These are phyloP conservation scores for Smittia aterrima DNA, from an alignment of 2,888 invertebrate species.

Conservation along the genomic window DNA sequence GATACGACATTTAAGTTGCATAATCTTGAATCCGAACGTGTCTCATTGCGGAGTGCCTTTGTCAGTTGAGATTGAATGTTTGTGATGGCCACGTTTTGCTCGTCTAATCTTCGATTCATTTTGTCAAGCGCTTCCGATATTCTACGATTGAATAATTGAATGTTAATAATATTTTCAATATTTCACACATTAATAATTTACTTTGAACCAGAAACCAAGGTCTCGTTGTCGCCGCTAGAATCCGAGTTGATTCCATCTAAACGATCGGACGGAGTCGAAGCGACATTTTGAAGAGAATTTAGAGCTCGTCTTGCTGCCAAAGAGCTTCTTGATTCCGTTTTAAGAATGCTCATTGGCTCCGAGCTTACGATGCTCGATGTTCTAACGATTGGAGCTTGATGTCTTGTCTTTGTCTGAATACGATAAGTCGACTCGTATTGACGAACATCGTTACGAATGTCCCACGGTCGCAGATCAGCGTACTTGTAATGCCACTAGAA, in stretches of 20 bases:
- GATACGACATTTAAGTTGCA: conserved; percentile 31
- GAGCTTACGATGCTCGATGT: conserved; percentile 69
- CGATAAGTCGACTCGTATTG: conserved; percentile 83
- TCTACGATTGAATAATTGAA: conserved; percentile 45
- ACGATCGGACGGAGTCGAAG: conserved; percentile 55
- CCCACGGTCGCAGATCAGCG: conserved; percentile 85
- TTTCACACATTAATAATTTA: conserved; percentile 13
- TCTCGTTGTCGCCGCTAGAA: conserved; percentile 54
- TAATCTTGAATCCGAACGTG: background rate
- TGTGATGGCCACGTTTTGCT: conserved; percentile 56
- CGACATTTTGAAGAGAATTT: conserved; percentile 55
- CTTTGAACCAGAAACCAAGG: conserved; percentile 42
- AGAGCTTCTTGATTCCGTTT: conserved; percentile 58
- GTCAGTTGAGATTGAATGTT: conserved; percentile 49
- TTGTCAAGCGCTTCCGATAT: conserved; percentile 56
- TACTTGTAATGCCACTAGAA: conserved; percentile 69
- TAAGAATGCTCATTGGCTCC: conserved; percentile 57
- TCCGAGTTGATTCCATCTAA: conserved; percentile 54
- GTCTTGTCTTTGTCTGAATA: conserved; percentile 73
- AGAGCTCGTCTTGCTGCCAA: conserved; percentile 57
- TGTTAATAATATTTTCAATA: no score
- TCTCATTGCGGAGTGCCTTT: conserved; percentile 47
- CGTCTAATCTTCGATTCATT: conserved; percentile 57
- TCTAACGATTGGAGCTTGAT: conserved; percentile 71
- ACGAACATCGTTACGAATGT: conserved; percentile 76